Base-by-base conservation (phyloP, 1,140 invertebrate species). In the Diorhabda elongata region DNA sequence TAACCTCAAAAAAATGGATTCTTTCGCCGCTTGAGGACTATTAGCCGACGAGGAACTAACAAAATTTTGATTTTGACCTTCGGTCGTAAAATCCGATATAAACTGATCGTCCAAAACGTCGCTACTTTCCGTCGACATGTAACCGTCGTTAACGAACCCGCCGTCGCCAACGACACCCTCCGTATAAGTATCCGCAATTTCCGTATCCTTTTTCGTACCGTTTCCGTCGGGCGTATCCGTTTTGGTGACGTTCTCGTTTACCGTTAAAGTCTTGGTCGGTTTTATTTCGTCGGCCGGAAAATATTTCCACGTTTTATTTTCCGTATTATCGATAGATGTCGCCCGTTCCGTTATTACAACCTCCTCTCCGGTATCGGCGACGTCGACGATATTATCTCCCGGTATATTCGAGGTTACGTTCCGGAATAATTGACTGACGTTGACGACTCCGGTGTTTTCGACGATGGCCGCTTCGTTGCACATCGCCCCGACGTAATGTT, bases 1-100 rank as follows among this genome's bases (percentile, higher is more conserved):
- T 42, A 99, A 83, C 72, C 96, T 87, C 74, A 98, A 87, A 80
- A 99, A 98, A 42, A 98, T 93, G 3, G 95, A 97, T 83, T 99
- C 97, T 73, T 98, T 96, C 75, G 93, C 92, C 4, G 81, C 83
- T 77, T 87, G 87, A 61, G 86, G 85, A 11, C 84, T 84, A 42
- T 65, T 70, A 11, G 75, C 73, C 41, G 72, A 67, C 58, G 74
- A 68, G 42, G 67, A 57, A 42, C 66, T 71, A 61, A 63, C 72
- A 4, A 76, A 76, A 60, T 58, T 26, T 3, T 44, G 66, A 9
- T 58, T 61, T 9, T 11, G 44, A 61, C 45, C 69, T 66, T 72
- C 70, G 45, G 42, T 66, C 68, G 64, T 73, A 6, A 72, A 63
- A 63, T 81, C 80, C 42, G 78, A 78, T n/a, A 83, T 73, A 11